phyloP scores from a whole-genome alignment of 2,113 vertebrate species.

The Phalacrocorax pelagicus region DNA sequence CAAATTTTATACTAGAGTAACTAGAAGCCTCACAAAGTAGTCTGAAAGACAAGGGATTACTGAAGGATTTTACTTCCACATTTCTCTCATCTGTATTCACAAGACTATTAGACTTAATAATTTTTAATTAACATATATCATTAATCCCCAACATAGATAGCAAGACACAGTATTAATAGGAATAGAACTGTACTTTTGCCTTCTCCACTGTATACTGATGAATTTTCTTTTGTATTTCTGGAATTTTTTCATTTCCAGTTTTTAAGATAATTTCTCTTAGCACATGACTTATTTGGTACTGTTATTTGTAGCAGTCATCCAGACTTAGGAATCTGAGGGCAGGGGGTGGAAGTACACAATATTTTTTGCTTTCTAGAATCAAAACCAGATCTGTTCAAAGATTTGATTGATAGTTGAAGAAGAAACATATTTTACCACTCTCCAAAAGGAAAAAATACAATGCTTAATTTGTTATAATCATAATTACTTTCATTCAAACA shows the following conservation, averaged over 20 bases:
- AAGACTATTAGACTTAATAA: neutral
- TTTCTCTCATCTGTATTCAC: neutral
- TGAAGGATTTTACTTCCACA: neutral
- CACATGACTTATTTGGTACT: neutral
- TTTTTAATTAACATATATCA: neutral
- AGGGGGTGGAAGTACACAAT: rapidly evolving
- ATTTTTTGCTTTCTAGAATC: neutral
- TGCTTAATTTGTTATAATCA: conserved; percentile 46
- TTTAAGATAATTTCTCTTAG: neutral
- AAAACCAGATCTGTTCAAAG: conserved; percentile 4
- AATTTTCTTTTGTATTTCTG: neutral
- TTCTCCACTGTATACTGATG: neutral
- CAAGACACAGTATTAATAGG: neutral
- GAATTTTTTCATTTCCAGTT: neutral
- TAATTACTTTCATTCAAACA: conserved; percentile 58
- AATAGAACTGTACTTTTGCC: neutral
- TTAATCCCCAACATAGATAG: neutral
- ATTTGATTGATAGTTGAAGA: neutral
- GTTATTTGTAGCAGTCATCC: neutral
- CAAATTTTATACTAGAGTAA: neutral
- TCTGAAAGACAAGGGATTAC: neutral
- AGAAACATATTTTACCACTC: neutral
- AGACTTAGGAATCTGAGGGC: neutral
- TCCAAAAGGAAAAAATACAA: neutral
- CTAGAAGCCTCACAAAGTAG: neutral